Conservation (phyloP, 2,888 invertebrate genomes). For the Agrochola lota region DNA sequence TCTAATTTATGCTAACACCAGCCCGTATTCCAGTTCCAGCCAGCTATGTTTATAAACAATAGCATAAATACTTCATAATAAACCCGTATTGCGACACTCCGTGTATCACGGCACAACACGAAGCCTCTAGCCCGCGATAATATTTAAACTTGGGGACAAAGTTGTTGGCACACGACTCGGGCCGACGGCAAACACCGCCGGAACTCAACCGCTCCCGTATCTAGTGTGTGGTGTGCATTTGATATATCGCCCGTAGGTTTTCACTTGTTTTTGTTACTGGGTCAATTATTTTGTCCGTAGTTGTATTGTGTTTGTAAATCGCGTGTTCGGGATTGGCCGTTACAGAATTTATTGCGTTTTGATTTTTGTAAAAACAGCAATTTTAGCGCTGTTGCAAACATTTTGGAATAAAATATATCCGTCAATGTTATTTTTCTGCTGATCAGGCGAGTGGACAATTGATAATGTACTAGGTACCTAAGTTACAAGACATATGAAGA, state of each 20-base stretch:
- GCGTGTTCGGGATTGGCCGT: conserved; percentile 45
- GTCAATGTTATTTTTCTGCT: not conserved
- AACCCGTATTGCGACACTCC: conserved; percentile 67
- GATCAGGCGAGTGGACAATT: too few relatives aligned
- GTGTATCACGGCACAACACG: conserved; percentile 60
- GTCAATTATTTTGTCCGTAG: conserved; percentile 69
- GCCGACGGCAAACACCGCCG: conserved; percentile 65
- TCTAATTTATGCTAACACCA: conserved; percentile 57
- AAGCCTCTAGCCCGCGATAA: conserved; percentile 63
- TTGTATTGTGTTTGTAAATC: conserved; percentile 60
- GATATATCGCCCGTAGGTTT: conserved; percentile 70
- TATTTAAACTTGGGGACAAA: conserved; percentile 69
- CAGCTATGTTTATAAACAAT: conserved; percentile 59
- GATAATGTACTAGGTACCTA: not conserved
- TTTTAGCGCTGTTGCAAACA: not conserved
- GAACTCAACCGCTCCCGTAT: conserved; percentile 66
- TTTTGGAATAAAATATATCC: not conserved
- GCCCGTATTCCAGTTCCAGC: conserved; percentile 43
- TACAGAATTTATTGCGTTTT: conserved; percentile 54
- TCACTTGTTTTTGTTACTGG: conserved; percentile 68
- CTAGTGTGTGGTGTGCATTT: conserved; percentile 68
- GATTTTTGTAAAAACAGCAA: conserved; percentile 28
- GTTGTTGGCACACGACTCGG: conserved; percentile 68
- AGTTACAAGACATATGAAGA: too few relatives aligned
- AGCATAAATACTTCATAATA: conserved; percentile 64